phyloP scores from a whole-genome alignment of 2,113 vertebrate species.

The Oriolus oriolus region DNA sequence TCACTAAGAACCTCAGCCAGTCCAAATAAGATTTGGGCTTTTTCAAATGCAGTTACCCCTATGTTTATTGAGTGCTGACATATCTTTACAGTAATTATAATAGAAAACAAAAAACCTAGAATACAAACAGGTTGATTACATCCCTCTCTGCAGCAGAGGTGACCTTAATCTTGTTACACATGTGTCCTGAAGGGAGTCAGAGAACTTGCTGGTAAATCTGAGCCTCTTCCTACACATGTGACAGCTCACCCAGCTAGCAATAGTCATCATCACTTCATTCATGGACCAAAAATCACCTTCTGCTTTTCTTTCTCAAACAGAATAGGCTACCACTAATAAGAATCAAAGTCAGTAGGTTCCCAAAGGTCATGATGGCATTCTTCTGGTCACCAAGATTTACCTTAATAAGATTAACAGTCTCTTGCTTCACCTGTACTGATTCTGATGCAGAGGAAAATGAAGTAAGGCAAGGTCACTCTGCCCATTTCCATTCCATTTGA shows the following conservation, averaged over 20 bases:
- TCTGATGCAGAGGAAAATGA: neutral
- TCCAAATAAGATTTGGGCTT: neutral
- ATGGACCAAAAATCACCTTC: neutral
- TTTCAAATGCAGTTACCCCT: neutral
- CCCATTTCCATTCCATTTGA: neutral
- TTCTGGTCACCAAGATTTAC: neutral
- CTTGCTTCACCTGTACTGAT: neutral
- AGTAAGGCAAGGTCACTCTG: neutral
- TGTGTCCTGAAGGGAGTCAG: neutral
- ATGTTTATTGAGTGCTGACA: neutral
- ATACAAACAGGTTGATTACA: neutral
- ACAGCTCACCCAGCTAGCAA: neutral
- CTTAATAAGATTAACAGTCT: neutral
- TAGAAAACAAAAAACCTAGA: neutral
- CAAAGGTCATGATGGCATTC: neutral
- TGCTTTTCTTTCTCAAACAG: neutral
- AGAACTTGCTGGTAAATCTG: neutral
- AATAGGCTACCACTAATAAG: neutral
- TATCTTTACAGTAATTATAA: neutral
- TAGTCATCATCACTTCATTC: neutral
- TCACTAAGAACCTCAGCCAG: slow-evolving; percentile 16
- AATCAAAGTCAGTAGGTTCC: neutral
- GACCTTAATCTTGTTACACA: neutral
- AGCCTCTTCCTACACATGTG: neutral
- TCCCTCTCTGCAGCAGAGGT: neutral